phyloP scores from a whole-genome alignment of 1,140 invertebrate species.

The Euura saliciscinereae region DNA sequence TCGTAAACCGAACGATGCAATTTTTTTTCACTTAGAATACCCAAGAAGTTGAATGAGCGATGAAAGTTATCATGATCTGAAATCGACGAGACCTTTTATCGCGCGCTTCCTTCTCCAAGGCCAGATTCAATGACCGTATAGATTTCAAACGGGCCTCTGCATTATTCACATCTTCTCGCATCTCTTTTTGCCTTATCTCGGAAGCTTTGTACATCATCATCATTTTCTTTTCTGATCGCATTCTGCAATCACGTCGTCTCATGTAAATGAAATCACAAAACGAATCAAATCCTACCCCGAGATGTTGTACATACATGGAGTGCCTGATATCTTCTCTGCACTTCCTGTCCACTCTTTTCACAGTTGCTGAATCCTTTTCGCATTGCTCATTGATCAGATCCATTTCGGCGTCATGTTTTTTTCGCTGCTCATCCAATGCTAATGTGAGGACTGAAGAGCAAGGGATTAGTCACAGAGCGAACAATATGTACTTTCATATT shows the following conservation, averaged over 20 bases:
- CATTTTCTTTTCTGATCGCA: slow-evolving; percentile 20
- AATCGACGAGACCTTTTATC: slow-evolving; percentile 28
- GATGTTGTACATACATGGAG: slow-evolving; percentile 1
- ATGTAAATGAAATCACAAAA: neutral
- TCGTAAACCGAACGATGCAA: neutral
- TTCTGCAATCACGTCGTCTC: slow-evolving; percentile 13
- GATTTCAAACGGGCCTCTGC: slow-evolving; percentile 23
- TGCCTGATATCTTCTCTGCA: slow-evolving; percentile 13
- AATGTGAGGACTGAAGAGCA: slow-evolving; percentile 22
- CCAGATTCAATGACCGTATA: slow-evolving; percentile 18
- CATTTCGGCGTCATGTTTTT: slow-evolving; percentile 6
- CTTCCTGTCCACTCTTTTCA: slow-evolving; percentile 17
- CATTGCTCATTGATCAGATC: neutral
- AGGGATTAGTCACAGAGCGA: neutral
- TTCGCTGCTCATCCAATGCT: slow-evolving; percentile 29
- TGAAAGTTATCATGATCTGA: too few species aligned
- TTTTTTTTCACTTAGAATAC: neutral
- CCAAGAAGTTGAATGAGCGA: too few species aligned
- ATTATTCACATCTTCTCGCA: slow-evolving; percentile 24
- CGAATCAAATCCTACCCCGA: neutral
- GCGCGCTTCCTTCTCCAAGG: slow-evolving; percentile 28
- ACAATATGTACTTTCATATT: neutral
- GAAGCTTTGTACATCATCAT: slow-evolving; percentile 19
- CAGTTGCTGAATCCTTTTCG: slow-evolving; percentile 11
- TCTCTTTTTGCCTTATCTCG: slow-evolving; percentile 21